These are phyloP conservation scores for Diogma glabrata DNA, from an alignment of 2,888 invertebrate genomes.

Conservation along the genomic window DNA sequence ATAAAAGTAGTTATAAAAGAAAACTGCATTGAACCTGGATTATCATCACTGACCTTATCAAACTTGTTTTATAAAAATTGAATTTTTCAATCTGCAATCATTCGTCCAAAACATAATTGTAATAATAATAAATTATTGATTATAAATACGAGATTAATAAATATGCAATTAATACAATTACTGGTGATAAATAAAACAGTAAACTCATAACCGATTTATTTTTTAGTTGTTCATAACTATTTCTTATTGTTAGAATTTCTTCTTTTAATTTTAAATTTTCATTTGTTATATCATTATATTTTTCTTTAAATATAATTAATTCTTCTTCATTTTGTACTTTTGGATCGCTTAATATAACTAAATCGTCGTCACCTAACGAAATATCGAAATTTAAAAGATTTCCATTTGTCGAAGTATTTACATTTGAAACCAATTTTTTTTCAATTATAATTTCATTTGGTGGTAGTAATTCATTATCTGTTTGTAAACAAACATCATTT, in stretches of 20 bases:
- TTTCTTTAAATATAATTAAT: conserved; percentile 33
- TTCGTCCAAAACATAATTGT: too few relatives aligned
- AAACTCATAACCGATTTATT: conserved; percentile 23
- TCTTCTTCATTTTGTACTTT: conserved; percentile 33
- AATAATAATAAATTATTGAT: conserved; percentile 10
- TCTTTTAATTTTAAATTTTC: conserved; percentile 30
- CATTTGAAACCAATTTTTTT: neutral
- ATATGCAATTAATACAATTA: conserved; percentile 30
- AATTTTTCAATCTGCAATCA: too few relatives aligned
- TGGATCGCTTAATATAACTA: conserved; percentile 26
- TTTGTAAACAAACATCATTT: too few relatives aligned
- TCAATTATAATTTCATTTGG: neutral
- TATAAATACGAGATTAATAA: conserved; percentile 25
- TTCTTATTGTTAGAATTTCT: conserved; percentile 27
- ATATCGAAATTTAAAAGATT: too few relatives aligned
- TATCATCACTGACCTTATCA: too few relatives aligned
- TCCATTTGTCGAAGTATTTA: neutral
- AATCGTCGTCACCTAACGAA: conserved; percentile 23
- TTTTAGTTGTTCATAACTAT: conserved; percentile 21
- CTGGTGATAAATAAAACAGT: conserved; percentile 27
- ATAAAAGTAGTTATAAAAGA: too few relatives aligned
- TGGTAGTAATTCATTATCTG: conserved; percentile 13
- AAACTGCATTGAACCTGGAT: too few relatives aligned
- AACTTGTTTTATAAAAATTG: too few relatives aligned
- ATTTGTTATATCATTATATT: conserved; percentile 28